phyloP scores from a whole-genome alignment of 2,888 invertebrate species.

The Thumatha senex region DNA sequence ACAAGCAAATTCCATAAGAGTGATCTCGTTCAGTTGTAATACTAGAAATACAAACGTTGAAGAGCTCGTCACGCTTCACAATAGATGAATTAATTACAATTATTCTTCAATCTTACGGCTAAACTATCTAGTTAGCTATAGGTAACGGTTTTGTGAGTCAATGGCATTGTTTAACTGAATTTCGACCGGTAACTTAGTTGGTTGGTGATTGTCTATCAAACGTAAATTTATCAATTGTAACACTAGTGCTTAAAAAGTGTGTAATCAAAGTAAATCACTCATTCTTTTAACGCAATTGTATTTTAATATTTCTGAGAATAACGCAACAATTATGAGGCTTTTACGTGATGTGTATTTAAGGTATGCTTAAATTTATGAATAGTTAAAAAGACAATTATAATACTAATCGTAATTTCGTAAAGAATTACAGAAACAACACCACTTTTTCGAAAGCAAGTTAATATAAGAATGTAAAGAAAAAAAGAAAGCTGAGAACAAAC shows the following conservation, averaged over 20 bases:
- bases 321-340: too few species aligned
- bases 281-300: too few species aligned
- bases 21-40: constrained; percentile 15
- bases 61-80: constrained; percentile 18
- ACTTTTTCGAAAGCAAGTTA: constrained; percentile 32
- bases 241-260: too few species aligned
- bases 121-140: constrained; percentile 35
- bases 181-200: constrained; percentile 25
- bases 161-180: constrained; percentile 34
- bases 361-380: not conserved
- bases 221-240: not conserved
- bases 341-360: not conserved
- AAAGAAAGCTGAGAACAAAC: constrained; percentile 30
- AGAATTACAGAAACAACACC: constrained; percentile 7
- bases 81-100: constrained; percentile 35
- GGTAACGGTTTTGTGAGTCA: constrained; percentile 30
- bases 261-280: too few species aligned
- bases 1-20: constrained; percentile 16
- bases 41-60: constrained; percentile 18
- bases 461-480: constrained; percentile 21
- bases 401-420: too few species aligned
- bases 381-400: not conserved
- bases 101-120: constrained; percentile 32
- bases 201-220: constrained; percentile 13
- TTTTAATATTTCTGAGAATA: too few species aligned